phyloP scores from a whole-genome alignment of 2,113 vertebrate genomes.

The Urocynchramus pylzowi region DNA sequence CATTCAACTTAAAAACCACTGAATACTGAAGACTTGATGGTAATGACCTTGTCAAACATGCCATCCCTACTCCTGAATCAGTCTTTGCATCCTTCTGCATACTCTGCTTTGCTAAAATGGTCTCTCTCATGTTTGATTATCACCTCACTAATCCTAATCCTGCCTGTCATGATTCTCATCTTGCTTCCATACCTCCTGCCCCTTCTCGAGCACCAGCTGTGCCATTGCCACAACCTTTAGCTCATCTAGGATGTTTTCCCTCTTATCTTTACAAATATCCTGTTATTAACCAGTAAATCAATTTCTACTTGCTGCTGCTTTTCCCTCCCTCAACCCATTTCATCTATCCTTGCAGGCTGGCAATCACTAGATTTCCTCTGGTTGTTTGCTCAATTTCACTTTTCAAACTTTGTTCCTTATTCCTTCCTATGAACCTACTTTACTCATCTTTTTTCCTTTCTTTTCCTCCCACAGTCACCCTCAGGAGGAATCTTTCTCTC shows the following conservation, averaged over 20 bases:
- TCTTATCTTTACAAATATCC: not conserved
- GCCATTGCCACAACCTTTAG: not conserved
- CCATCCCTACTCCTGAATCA: not conserved
- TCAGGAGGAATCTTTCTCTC: not conserved
- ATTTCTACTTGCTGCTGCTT: not conserved
- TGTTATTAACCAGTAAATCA: not conserved
- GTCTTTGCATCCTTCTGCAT: not conserved
- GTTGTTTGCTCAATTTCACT: not conserved
- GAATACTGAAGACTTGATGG: not conserved
- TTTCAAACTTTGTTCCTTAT: not conserved
- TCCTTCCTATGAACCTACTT: not conserved
- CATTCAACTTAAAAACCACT: not conserved
- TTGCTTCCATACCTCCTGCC: not conserved
- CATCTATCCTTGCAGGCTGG: not conserved
- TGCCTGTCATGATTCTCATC: not conserved
- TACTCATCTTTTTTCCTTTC: not conserved
- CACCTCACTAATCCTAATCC: not conserved
- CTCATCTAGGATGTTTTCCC: not conserved
- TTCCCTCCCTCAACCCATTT: not conserved
- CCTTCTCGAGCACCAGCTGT: not conserved
- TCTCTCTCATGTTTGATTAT: not conserved
- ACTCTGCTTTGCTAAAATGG: not conserved
- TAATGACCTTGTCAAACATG: not conserved
- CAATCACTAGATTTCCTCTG: not conserved
- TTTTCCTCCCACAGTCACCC: not conserved